phyloP scores from a whole-genome alignment of 2,888 invertebrate genomes.

The Andrena trimmerana region DNA sequence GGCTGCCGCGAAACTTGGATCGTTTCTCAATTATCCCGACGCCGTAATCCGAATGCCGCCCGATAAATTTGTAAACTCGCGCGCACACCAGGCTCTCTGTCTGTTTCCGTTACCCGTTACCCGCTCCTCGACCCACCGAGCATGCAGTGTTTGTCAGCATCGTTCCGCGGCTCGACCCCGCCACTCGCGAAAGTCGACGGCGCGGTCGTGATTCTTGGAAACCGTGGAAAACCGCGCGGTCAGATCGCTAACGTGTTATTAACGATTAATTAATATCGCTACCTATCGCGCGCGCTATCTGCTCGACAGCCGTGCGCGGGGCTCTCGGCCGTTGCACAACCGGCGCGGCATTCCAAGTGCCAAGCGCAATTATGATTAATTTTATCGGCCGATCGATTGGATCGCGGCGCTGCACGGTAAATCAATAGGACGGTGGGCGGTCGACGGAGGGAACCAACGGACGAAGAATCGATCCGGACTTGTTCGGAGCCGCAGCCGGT shows the following conservation, averaged over 20 bases:
- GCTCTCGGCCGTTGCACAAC: slow-evolving; percentile 52
- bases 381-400: slow-evolving; percentile 59
- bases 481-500: slow-evolving; percentile 16
- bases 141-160: slow-evolving; percentile 20
- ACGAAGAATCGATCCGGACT: slow-evolving; percentile 36
- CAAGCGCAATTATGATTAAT: slow-evolving; percentile 69
- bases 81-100: not conserved
- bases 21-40: slow-evolving; percentile 53
- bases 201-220: slow-evolving; percentile 36
- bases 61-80: slow-evolving; percentile 48
- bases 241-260: slow-evolving; percentile 51
- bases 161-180: not conserved
- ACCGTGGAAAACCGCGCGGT: slow-evolving; percentile 26
- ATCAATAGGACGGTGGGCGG: slow-evolving; percentile 59
- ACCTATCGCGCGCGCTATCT: slow-evolving; percentile 41
- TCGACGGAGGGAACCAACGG: not conserved
- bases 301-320: slow-evolving; percentile 3
- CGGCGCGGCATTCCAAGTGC: slow-evolving; percentile 54
- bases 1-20: slow-evolving; percentile 49
- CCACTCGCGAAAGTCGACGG: slow-evolving; percentile 10
- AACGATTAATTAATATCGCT: slow-evolving; percentile 60
- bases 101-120: slow-evolving; percentile 38
- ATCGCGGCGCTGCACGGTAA: slow-evolving; percentile 53
- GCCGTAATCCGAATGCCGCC: slow-evolving; percentile 48
- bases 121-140: slow-evolving; percentile 4